Base-by-base conservation (phyloP, 2,888 invertebrate genomes). In the Dysmachus trigonus region DNA sequence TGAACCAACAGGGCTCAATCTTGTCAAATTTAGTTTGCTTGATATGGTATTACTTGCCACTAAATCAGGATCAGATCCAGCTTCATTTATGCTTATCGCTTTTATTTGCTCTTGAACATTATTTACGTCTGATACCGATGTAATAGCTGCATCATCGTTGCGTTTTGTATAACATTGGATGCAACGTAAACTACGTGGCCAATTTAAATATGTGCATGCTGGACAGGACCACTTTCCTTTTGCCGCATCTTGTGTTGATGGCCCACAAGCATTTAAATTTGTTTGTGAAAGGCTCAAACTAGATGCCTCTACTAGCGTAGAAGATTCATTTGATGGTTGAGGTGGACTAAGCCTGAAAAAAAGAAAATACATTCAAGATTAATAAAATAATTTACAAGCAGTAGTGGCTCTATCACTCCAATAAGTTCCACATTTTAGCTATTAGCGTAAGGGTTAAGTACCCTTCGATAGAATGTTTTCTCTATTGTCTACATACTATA, bases 121-220 rank as follows among this genome's bases (percentile, higher is more conserved):
- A 38, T 85, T 85, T 38, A 30, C 33, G 33, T 85, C 85, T 18
- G 38, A 31, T n/a, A 27, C 33, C 3, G 62, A 22, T 62, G 62
- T 62, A 18, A 62, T 62, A 27, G 18, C 6, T 13, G 62, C 10
- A 0, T 62, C 62, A 18, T 82, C 83, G n/a, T 86, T 86, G 38
- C 90, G 90, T 88, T 91, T 92, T 5, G 91, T 90, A 81, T 90
- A 90, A 86, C 92, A 92, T 86, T 92, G 92, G 5, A 91, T 89
- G 87, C 92, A 92, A 1, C 91, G 91, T 89, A 94, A 92, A 81
- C 95, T 94, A 87, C 94, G 94, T 85, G 94, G 94, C 93, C 94
- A 95, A 91, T 96, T 96, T 79, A 95, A 92, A 91, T 95, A 96
- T 82, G 96, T 96, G 92, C 96, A 96, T 89, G 93, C 93, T 88